Percentiles rank a stretch among this genome's conserved stretches.
phyloP scores from a whole-genome alignment of 2,113 vertebrate genomes.

The Etia nguti region DNA sequence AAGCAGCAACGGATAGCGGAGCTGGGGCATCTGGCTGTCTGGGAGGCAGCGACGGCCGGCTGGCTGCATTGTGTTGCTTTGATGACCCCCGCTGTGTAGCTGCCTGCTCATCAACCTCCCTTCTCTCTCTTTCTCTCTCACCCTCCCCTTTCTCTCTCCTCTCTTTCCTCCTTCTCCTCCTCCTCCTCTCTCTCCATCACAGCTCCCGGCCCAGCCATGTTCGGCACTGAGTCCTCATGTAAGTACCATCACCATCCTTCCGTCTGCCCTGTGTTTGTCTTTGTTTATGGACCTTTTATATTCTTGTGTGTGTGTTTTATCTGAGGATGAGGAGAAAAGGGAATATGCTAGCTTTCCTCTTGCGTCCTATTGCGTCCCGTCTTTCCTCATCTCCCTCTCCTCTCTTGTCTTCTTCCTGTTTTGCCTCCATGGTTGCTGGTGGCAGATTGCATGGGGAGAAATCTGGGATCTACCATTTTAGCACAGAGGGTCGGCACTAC shows the following conservation, averaged over 20 bases:
- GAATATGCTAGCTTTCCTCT: constrained; percentile 10
- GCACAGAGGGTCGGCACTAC: constrained; percentile 27
- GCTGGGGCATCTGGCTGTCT: constrained; percentile 80
- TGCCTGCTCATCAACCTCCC: constrained; percentile 80
- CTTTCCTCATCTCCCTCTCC: neutral
- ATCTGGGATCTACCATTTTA: constrained; percentile 69
- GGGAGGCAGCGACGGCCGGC: constrained; percentile 70
- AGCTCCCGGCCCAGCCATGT: constrained; percentile 94
- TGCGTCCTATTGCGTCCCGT: constrained; percentile 24
- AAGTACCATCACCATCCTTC: constrained; percentile 79
- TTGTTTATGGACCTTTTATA: neutral
- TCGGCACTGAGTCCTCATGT: constrained; percentile 98
- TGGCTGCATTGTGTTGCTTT: constrained; percentile 88
- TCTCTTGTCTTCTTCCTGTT: constrained; percentile 40
- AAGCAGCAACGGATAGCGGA: constrained; percentile 52
- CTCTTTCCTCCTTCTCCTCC: constrained; percentile 57
- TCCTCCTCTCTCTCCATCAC: constrained; percentile 74
- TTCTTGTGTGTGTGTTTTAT: neutral
- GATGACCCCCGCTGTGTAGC: constrained; percentile 91
- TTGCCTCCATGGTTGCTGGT: constrained; percentile 57
- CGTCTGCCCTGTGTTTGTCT: constrained; percentile 12
- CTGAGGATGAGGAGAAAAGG: neutral
- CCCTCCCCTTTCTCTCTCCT: neutral
- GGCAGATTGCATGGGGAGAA: constrained; percentile 47
- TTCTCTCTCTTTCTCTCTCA: constrained; percentile 31